phyloP scores from a whole-genome alignment of 2,113 vertebrate genomes.

The Montifringilla adamsi region DNA sequence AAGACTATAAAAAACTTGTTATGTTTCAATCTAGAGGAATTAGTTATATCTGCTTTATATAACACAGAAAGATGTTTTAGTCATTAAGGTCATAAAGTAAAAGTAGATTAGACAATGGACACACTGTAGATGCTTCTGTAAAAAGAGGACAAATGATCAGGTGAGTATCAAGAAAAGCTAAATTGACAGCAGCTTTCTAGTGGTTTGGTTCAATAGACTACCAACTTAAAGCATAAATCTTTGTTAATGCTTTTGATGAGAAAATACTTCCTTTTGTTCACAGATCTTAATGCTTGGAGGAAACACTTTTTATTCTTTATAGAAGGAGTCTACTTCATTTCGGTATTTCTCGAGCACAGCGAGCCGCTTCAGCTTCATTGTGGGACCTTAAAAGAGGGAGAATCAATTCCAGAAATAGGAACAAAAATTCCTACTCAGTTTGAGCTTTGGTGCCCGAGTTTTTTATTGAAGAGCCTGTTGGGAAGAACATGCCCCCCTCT shows the following conservation, averaged over 20 bases:
- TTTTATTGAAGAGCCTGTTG: background rate
- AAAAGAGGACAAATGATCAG: background rate
- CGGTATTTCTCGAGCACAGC: constrained; percentile 79
- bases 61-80: background rate
- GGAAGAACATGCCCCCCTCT: background rate
- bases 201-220: background rate
- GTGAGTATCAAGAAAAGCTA: background rate
- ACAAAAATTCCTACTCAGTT: background rate
- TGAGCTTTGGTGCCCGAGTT: background rate
- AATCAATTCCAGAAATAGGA: background rate
- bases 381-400: constrained; percentile 76
- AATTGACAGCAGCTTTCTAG: background rate
- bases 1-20: background rate
- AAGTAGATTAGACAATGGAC: background rate
- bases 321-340: constrained; percentile 77
- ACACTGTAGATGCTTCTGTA: background rate
- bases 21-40: background rate
- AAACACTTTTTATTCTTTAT: constrained; percentile 50
- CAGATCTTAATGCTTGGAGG: background rate
- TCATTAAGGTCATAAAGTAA: background rate
- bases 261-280: constrained; percentile 5
- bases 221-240: background rate
- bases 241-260: background rate
- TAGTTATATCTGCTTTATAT: background rate
- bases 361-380: constrained; percentile 84